These are phyloP conservation scores for Gymnosoma rotundatum DNA, from an alignment of 2,888 invertebrate genomes.

Conservation along the genomic window DNA sequence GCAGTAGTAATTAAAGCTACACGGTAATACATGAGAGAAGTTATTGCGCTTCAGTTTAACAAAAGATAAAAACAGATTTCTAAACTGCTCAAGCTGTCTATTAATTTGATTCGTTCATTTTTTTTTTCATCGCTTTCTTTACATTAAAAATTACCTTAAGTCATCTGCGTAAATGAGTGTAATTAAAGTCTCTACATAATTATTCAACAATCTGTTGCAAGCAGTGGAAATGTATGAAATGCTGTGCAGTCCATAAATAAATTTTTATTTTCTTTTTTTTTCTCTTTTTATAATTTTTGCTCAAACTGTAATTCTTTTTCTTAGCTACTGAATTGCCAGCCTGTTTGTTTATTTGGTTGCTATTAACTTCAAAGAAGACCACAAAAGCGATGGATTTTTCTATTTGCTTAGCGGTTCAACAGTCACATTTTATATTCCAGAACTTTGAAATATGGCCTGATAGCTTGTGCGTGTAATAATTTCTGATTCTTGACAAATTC, in stretches of 20 bases:
- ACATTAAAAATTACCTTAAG: neutral
- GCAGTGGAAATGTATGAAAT: neutral
- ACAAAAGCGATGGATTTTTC: conserved; percentile 43
- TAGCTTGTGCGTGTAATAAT: conserved; percentile 63
- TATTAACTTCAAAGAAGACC: conserved; percentile 43
- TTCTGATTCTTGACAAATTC: conserved; percentile 56
- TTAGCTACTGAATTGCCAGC: conserved; percentile 47
- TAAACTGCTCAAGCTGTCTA: too few relatives aligned
- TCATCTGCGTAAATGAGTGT: neutral
- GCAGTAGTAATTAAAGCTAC: too few relatives aligned
- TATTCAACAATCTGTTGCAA: conserved; percentile 29
- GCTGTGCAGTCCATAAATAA: neutral
- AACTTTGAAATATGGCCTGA: conserved; percentile 19
- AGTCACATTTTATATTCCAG: conserved; percentile 37
- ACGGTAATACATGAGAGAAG: too few relatives aligned
- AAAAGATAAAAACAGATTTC: too few relatives aligned
- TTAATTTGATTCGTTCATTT: too few relatives aligned
- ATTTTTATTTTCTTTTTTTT: too few relatives aligned
- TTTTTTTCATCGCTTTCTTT: neutral
- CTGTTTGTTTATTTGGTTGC: conserved; percentile 17
- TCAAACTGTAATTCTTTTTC: conserved; percentile 30
- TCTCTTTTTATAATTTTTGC: neutral
- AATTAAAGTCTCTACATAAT: neutral
- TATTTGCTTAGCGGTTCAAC: conserved; percentile 42
- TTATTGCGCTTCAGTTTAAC: too few relatives aligned